Conservation (phyloP, 1,140 invertebrate species). For the Aphaenogaster floridana region DNA sequence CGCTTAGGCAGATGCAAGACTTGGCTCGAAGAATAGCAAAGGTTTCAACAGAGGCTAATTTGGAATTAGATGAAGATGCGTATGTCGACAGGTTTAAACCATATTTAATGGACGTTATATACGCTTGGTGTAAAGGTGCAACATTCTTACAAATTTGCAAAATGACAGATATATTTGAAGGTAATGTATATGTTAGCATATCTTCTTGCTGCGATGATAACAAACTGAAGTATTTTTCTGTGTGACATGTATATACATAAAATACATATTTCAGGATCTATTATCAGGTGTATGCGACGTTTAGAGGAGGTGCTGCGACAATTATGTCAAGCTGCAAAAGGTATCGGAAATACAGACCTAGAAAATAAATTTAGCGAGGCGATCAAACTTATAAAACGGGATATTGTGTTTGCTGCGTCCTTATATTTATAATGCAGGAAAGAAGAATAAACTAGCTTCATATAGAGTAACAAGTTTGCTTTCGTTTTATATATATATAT, state of each 20-base stretch:
- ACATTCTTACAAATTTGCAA: constrained; percentile 97
- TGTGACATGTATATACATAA: constrained; percentile 40
- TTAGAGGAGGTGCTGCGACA: constrained; percentile 98
- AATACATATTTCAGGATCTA: constrained; percentile 91
- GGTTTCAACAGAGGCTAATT: constrained; percentile 96
- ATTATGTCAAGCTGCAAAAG: constrained; percentile 98
- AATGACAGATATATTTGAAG: constrained; percentile 99
- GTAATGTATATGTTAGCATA: constrained; percentile 83
- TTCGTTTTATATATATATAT: constrained; percentile 19
- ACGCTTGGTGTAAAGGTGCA: constrained; percentile 97
- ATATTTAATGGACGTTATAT: constrained; percentile 98
- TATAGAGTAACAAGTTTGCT: constrained; percentile 27
- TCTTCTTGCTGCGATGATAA: background rate
- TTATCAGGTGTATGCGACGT: constrained; percentile 98
- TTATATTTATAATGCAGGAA: constrained; percentile 94
- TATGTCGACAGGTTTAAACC: constrained; percentile 98
- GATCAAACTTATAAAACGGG: constrained; percentile 97
- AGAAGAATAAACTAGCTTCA: constrained; percentile 25
- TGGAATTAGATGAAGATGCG: constrained; percentile 95
- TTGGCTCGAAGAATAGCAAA: constrained; percentile 96
- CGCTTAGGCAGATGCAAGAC: constrained; percentile 94
- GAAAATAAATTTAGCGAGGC: constrained; percentile 98
- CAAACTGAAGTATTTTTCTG: constrained; percentile 25
- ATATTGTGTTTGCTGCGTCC: constrained; percentile 99
- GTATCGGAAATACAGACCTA: constrained; percentile 98